Conservation (phyloP, 2,888 invertebrate species). For the Oxycera nigricornis region DNA sequence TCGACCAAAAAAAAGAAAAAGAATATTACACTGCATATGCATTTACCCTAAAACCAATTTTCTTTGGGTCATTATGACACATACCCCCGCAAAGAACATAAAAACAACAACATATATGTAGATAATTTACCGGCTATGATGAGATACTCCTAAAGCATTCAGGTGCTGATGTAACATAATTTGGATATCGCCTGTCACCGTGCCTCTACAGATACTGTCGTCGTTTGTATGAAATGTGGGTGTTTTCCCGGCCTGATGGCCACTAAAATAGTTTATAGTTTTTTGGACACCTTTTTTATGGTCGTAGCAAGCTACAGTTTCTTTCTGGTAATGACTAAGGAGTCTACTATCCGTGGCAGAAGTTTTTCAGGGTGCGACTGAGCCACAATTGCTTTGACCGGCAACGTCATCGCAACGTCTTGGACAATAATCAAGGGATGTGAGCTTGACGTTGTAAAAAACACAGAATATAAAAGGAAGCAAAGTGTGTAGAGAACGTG, state of each 20-base stretch:
- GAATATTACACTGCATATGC: neutral
- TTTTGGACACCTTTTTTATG: slow-evolving; percentile 27
- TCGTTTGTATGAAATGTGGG: slow-evolving; percentile 15
- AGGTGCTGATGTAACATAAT: slow-evolving; percentile 44
- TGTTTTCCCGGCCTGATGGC: slow-evolving; percentile 13
- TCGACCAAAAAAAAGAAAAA: neutral
- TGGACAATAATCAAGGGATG: slow-evolving; percentile 26
- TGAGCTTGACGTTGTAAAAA: slow-evolving; percentile 8
- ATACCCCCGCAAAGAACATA: neutral
- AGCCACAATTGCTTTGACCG: neutral
- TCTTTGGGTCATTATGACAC: slow-evolving; percentile 22
- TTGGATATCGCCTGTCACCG: slow-evolving; percentile 35
- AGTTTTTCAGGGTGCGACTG: slow-evolving; percentile 32
- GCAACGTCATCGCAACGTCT: neutral
- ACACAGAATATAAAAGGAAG: neutral
- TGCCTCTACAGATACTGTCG: neutral
- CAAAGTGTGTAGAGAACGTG: slow-evolving; percentile 5
- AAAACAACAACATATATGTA: neutral
- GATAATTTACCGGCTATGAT: neutral
- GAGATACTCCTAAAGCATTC: slow-evolving; percentile 36
- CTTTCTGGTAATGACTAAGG: slow-evolving; percentile 6
- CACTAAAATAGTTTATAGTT: slow-evolving; percentile 22
- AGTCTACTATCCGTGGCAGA: slow-evolving; percentile 7
- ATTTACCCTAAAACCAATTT: slow-evolving; percentile 14
- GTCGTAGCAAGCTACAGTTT: neutral